Evolutionary conservation across 2,888 invertebrate genomes (phyloP).

Genomic region (Fragum fragum): DNA sequence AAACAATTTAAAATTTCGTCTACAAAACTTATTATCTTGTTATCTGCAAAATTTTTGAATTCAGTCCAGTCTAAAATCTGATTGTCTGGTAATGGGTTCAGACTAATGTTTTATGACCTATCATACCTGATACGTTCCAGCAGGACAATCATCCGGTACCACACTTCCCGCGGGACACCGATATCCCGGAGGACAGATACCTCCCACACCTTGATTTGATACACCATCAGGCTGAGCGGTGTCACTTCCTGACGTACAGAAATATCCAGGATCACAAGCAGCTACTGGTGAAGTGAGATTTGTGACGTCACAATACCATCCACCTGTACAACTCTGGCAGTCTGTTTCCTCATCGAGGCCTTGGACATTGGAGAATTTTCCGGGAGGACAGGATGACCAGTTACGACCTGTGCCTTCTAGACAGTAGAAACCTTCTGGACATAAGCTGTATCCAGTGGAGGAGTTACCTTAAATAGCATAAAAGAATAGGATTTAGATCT

Average conservation of each 20-base stretch:
- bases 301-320: conserved; percentile 80
- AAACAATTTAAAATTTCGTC: too few species aligned
- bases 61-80: too few species aligned
- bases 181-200: conserved; percentile 83
- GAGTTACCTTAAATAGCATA: conserved; percentile 77
- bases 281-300: conserved; percentile 83
- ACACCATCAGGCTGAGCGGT: conserved; percentile 80
- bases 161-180: conserved; percentile 80
- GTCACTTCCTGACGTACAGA: conserved; percentile 83
- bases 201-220: conserved; percentile 83
- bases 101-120: too few species aligned
- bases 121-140: conserved; percentile 84
- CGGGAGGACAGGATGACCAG: conserved; percentile 82
- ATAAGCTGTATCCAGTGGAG: conserved; percentile 80
- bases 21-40: too few species aligned
- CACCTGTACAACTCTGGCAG: conserved; percentile 80
- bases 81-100: too few species aligned
- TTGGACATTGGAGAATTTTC: conserved; percentile 83
- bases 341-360: conserved; percentile 76
- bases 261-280: conserved; percentile 81
- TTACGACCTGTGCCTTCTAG: conserved; percentile 82
- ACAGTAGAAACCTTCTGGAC: conserved; percentile 84
- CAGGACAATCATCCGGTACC: conserved; percentile 79
- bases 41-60: too few species aligned
- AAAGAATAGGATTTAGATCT: too few species aligned